These are phyloP conservation scores for Andrena praecox DNA, from an alignment of 2,888 invertebrate genomes.

Conservation along the genomic window DNA sequence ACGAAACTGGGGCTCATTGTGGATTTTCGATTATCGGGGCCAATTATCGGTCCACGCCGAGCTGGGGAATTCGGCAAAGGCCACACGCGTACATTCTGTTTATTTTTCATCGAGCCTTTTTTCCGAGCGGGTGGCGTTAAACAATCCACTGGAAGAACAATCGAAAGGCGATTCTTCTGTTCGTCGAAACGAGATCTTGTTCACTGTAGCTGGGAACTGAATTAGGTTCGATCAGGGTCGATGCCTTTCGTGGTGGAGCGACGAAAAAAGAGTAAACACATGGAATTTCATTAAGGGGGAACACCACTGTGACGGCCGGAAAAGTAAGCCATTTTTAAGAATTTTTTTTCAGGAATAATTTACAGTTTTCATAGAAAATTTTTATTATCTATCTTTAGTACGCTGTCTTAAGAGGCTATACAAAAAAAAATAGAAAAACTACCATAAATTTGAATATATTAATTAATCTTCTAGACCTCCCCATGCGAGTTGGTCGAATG, in stretches of 20 bases:
- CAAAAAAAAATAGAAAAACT: too few species aligned
- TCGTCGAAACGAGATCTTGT: slow-evolving; percentile 2
- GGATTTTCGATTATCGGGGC: slow-evolving; percentile 47
- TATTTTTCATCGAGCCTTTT: slow-evolving; percentile 21
- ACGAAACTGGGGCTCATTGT: slow-evolving; percentile 1
- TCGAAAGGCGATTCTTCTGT: background rate
- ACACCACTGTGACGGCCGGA: too few species aligned
- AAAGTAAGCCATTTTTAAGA: too few species aligned
- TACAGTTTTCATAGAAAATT: too few species aligned
- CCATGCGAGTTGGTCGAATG: too few species aligned
- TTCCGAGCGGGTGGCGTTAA: background rate
- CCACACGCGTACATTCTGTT: background rate
- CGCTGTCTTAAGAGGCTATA: too few species aligned
- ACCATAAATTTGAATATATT: too few species aligned
- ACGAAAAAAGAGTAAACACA: slow-evolving; percentile 21
- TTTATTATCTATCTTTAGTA: too few species aligned
- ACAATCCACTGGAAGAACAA: background rate
- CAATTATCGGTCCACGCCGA: slow-evolving; percentile 29
- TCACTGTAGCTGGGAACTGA: slow-evolving; percentile 33
- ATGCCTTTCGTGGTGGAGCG: slow-evolving; percentile 13
- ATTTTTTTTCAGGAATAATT: too few species aligned
- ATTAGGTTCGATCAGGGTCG: slow-evolving; percentile 43
- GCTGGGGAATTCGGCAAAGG: background rate
- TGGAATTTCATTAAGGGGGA: slow-evolving; percentile 19
- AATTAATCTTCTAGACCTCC: too few species aligned